These are phyloP conservation scores for Phenganax marumi DNA, from an alignment of 92 coral and sea anemone species.

Conservation along the genomic window DNA sequence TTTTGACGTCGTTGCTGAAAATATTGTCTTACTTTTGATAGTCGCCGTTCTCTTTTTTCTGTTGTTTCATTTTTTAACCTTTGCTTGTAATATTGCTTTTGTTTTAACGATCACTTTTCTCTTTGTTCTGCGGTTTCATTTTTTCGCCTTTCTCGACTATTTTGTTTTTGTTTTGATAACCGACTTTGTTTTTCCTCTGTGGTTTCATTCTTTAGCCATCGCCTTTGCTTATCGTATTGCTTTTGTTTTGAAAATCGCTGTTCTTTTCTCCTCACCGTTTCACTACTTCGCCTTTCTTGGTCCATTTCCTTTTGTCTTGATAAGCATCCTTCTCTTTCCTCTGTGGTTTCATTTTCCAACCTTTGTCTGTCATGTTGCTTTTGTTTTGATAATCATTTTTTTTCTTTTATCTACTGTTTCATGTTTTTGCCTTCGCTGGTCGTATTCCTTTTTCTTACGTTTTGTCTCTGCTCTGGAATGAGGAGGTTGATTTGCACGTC, in stretches of 20 bases:
- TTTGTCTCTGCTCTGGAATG: too few species aligned
- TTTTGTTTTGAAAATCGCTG: constrained; percentile 24
- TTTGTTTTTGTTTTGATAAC: neutral
- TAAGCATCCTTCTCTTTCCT: neutral
- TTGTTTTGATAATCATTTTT: constrained; percentile 33
- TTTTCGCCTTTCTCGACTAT: neutral
- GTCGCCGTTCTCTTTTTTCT: too few species aligned
- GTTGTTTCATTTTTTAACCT: neutral
- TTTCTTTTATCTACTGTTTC: constrained; percentile 23
- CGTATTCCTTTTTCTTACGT: neutral
- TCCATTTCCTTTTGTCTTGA: neutral
- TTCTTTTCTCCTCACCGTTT: constrained; percentile 22
- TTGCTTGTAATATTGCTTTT: neutral
- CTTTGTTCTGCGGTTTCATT: neutral
- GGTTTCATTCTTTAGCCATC: constrained; percentile 4
- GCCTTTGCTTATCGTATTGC: neutral
- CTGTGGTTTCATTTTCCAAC: neutral
- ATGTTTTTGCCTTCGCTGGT: neutral
- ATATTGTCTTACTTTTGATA: too few species aligned
- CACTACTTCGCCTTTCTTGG: constrained; percentile 1
- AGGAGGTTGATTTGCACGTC: constrained; percentile 14
- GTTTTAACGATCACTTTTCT: neutral
- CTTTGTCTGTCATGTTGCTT: neutral
- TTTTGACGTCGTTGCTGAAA: too few species aligned
- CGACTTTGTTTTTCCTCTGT: neutral